Percentiles rank a stretch among this genome's conserved stretches.
These are phyloP conservation scores for Tuberolachnus salignus DNA, from an alignment of 2,888 invertebrate species.

Conservation along the genomic window DNA sequence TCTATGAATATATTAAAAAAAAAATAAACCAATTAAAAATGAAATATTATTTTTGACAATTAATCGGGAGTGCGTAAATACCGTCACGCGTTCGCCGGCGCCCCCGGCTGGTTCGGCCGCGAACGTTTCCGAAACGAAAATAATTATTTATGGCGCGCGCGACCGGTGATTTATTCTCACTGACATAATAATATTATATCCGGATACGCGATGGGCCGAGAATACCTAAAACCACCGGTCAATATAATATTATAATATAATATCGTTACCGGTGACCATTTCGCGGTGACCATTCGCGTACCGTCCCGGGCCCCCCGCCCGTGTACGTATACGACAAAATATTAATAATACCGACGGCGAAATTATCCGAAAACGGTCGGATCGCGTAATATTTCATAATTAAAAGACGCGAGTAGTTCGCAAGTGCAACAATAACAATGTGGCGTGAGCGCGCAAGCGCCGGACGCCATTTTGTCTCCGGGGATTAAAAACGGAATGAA, in stretches of 20 bases:
- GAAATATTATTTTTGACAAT: too few species aligned
- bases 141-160: conserved; percentile 11
- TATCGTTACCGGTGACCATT: neutral
- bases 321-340: neutral
- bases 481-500: neutral
- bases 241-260: neutral
- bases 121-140: neutral
- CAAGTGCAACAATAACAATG: neutral
- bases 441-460: too few species aligned
- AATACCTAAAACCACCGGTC: neutral
- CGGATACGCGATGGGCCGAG: neutral
- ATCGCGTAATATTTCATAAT: neutral
- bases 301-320: too few species aligned
- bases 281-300: neutral
- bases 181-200: neutral
- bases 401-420: neutral
- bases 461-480: neutral
- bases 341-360: neutral
- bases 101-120: neutral
- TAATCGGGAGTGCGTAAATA: neutral
- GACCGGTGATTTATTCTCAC: conserved; percentile 16
- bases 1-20: neutral
- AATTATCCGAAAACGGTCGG: neutral
- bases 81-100: too few species aligned
- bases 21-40: neutral